Evolutionary conservation across 2,797 vertebrate genomes (phyloP), one percentile per base, ranked within the genome.

Genomic region (Anabas testudineus): DNA sequence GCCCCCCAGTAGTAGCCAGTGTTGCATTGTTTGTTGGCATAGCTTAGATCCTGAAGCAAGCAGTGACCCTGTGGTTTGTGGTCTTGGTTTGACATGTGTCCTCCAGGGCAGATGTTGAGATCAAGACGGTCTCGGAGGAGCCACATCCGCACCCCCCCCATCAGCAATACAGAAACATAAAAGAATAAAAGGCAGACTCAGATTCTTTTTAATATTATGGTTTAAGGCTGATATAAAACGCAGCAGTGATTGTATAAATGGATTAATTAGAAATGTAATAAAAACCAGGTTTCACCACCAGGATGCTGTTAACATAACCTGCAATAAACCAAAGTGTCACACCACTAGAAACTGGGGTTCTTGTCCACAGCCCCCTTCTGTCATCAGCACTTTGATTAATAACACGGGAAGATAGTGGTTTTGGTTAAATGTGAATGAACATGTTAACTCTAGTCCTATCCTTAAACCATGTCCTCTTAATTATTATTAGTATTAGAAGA

Each of bases 1-100:
- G 36, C n/a, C 57, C n/a, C n/a, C 16, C 39, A 37, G 43, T 55
- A 10, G 49, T 61, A 53, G 41, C 71, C 62, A 15, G 22, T 18
- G 47, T 36, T 74, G 54, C 18, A 46, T 57, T 66, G 80, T 76
- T 72, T 78, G 62, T 64, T 76, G 63, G 67, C 15, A 54, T 26
- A 59, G 30, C 51, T 37, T 13, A 5, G 39, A 21, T n/a, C 62
- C 26, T 78, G 39, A 45, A 46, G 42, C 47, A 22, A 65, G 55
- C 7, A 45, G 3, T 26, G 28, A 61, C 28, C 7, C 46, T 58
- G 43, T 56, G 65, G 62, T 64, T 54, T 71, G 70, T 67, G 74
- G 69, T 68, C 36, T 67, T 55, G 42, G 24, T 67, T 71, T 78
- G 42, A 49, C 42, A 60, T 73, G 49, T 61, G 65, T 65, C 65